Evolutionary conservation across 2,797 vertebrate species (phyloP).

Genomic region (Micropoecilia bifurca): DNA sequence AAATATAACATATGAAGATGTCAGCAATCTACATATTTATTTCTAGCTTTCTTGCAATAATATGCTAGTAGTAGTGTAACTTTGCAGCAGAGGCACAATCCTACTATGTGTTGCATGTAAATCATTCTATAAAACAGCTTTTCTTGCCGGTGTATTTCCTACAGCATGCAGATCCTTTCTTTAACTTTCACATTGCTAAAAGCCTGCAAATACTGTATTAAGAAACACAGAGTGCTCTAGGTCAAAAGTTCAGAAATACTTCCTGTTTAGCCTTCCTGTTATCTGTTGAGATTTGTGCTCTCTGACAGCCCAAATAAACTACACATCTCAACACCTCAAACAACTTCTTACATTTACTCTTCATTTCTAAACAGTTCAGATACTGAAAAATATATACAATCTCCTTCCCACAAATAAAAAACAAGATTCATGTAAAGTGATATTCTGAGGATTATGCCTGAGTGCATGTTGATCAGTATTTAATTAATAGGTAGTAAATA

Average conservation of each 20-base stretch:
- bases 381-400: no score
- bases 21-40: neutral
- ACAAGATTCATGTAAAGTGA: neutral
- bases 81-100: neutral
- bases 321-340: neutral
- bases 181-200: neutral
- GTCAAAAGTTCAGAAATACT: neutral
- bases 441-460: neutral
- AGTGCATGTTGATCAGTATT: neutral
- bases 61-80: neutral
- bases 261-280: neutral
- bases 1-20: neutral
- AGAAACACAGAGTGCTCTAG: neutral
- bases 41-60: neutral
- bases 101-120: neutral
- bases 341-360: neutral
- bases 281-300: neutral
- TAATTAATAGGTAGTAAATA: no score
- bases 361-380: no score
- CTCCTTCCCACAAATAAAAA: neutral
- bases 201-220: neutral
- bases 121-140: neutral
- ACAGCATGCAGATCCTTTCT: neutral
- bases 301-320: neutral
- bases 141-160: neutral